phyloP scores from a whole-genome alignment of 1,140 invertebrate species.

The Heliconius hewitsoni region DNA sequence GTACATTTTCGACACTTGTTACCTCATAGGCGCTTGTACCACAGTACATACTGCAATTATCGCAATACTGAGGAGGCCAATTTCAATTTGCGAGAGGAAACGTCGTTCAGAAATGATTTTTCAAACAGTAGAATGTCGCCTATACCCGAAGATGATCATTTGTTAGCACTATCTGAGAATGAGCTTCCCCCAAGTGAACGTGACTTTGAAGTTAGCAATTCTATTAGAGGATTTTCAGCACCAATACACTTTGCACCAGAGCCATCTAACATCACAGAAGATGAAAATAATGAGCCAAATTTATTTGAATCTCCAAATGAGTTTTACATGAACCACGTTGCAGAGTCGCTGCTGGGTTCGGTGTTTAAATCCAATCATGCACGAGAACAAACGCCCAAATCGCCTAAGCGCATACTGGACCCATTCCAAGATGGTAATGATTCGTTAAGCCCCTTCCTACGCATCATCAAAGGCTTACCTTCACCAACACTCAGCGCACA shows the following conservation, averaged over 20 bases:
- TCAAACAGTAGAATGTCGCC: background rate
- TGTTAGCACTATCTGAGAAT: background rate
- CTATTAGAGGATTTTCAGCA: background rate
- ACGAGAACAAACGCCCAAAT: background rate
- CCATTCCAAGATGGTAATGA: constrained; percentile 7
- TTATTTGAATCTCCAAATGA: background rate
- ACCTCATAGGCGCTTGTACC: background rate
- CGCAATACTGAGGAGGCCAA: background rate
- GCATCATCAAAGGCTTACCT: background rate
- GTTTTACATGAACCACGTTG: constrained; percentile 1
- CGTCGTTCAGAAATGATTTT: constrained; percentile 1
- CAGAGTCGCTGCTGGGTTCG: background rate
- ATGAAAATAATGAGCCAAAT: constrained; percentile 5
- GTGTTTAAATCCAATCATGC: background rate
- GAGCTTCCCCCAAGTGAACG: background rate
- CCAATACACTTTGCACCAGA: background rate
- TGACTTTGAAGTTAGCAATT: background rate
- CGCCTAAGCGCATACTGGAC: background rate
- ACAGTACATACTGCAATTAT: background rate
- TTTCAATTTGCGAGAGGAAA: background rate
- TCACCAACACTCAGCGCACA: constrained; percentile 29
- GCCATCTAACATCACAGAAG: background rate
- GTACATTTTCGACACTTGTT: background rate
- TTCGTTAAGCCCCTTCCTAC: background rate
- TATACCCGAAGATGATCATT: constrained; percentile 10